phyloP scores from a whole-genome alignment of 2,113 vertebrate species.

The Antidorcas marsupialis region DNA sequence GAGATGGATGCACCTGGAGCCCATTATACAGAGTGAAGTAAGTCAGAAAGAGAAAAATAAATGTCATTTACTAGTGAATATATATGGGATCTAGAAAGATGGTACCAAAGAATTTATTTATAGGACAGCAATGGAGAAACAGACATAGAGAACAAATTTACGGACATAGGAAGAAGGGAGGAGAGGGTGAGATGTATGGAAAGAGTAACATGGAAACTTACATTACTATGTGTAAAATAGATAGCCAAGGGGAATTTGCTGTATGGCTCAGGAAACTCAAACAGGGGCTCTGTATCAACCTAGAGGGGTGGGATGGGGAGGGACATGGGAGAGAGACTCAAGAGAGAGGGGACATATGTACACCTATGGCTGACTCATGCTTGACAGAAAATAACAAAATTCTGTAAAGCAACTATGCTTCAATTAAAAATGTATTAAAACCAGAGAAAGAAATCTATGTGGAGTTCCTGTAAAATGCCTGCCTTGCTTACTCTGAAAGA shows the following conservation, averaged over 20 bases:
- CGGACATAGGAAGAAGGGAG: background rate
- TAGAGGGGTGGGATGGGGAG: background rate
- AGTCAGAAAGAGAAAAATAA: background rate
- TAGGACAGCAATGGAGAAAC: background rate
- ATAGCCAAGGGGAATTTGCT: background rate
- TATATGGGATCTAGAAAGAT: background rate
- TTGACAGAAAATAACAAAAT: background rate
- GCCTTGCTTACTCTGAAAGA: background rate
- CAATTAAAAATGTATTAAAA: background rate
- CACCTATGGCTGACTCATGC: background rate
- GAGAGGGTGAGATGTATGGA: background rate
- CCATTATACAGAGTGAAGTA: background rate
- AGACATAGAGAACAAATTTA: background rate
- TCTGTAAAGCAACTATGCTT: background rate
- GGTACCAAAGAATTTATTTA: background rate
- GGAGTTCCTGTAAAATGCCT: background rate
- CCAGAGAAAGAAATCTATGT: background rate
- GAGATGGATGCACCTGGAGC: background rate
- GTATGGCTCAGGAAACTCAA: background rate
- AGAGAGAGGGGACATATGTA: background rate
- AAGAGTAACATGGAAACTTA: background rate
- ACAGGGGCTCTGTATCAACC: background rate
- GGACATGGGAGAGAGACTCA: background rate
- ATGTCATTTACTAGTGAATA: background rate
- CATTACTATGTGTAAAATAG: background rate